Percentiles rank a stretch among this genome's conserved stretches.
Evolutionary conservation across 2,888 invertebrate species (phyloP).

Genomic region (Drosophila testacea): DNA sequence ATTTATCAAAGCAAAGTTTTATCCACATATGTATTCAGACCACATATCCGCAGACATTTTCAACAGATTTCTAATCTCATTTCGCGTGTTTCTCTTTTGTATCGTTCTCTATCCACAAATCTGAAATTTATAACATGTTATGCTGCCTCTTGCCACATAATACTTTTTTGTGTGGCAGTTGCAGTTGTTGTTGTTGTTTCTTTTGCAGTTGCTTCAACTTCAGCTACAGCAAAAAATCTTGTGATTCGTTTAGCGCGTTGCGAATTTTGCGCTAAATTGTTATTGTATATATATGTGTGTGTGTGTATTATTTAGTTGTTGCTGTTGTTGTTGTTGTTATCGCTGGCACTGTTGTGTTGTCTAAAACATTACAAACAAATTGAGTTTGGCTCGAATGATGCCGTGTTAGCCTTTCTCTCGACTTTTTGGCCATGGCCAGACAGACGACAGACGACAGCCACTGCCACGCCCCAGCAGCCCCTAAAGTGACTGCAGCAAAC

Average conservation of each 20-base stretch:
- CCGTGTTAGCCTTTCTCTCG: slow-evolving; percentile 27
- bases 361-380: slow-evolving; percentile 71
- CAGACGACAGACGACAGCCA: slow-evolving; percentile 18
- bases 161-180: slow-evolving; percentile 30
- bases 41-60: slow-evolving; percentile 7
- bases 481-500: slow-evolving; percentile 74
- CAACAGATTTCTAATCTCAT: slow-evolving; percentile 19
- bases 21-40: slow-evolving; percentile 2
- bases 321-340: slow-evolving; percentile 37
- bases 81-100: slow-evolving; percentile 10
- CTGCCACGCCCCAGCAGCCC: slow-evolving; percentile 67
- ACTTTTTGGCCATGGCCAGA: slow-evolving; percentile 53
- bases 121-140: slow-evolving; percentile 15
- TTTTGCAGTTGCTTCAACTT: slow-evolving; percentile 10
- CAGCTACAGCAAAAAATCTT: slow-evolving; percentile 40
- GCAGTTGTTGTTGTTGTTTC: slow-evolving; percentile 14
- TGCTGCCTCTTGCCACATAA: slow-evolving; percentile 8
- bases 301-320: slow-evolving; percentile 35
- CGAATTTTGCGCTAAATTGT: slow-evolving; percentile 66
- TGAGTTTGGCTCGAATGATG: slow-evolving; percentile 77
- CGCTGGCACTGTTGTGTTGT: slow-evolving; percentile 39
- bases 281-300: slow-evolving; percentile 20
- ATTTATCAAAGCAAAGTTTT: background rate
- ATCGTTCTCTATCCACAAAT: background rate
- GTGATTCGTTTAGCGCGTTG: slow-evolving; percentile 74